phyloP scores from a whole-genome alignment of 2,113 vertebrate species.

The Gavialis gangeticus region DNA sequence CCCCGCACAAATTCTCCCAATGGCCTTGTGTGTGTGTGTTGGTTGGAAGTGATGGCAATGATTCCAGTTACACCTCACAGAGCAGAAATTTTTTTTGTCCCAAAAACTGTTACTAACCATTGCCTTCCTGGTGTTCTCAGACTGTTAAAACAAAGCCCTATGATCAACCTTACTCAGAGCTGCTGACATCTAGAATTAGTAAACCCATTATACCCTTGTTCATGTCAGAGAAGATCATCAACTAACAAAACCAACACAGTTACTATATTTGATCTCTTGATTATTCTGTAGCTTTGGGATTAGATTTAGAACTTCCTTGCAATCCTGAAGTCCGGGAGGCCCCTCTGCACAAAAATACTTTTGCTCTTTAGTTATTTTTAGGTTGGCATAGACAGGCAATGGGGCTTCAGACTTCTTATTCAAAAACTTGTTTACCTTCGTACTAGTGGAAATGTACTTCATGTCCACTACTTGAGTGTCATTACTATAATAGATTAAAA shows the following conservation, averaged over 20 bases:
- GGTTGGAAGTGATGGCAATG: not conserved
- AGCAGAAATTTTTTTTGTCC: not conserved
- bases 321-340: not conserved
- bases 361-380: constrained; percentile 39
- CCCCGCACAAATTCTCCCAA: not conserved
- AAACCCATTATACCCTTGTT: not conserved
- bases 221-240: not conserved
- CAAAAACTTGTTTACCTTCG: constrained; percentile 5
- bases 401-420: constrained; percentile 2
- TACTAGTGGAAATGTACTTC: constrained; percentile 12
- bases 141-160: not conserved
- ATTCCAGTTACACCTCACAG: not conserved
- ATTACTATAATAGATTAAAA: not conserved
- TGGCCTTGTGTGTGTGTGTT: not conserved
- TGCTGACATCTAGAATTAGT: not conserved
- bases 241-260: not conserved
- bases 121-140: not conserved
- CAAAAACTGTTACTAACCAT: not conserved
- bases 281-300: constrained; percentile 26
- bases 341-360: not conserved
- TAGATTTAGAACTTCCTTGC: not conserved
- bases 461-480: not conserved
- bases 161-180: not conserved
- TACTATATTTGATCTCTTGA: not conserved
- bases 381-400: not conserved